Percentiles rank a stretch among this genome's conserved stretches.
These are phyloP conservation scores for Calvadosia cruxmelitensis DNA, from an alignment of 30 jellyfish, hydroid and myxozoan genomes.

Conservation along the genomic window DNA sequence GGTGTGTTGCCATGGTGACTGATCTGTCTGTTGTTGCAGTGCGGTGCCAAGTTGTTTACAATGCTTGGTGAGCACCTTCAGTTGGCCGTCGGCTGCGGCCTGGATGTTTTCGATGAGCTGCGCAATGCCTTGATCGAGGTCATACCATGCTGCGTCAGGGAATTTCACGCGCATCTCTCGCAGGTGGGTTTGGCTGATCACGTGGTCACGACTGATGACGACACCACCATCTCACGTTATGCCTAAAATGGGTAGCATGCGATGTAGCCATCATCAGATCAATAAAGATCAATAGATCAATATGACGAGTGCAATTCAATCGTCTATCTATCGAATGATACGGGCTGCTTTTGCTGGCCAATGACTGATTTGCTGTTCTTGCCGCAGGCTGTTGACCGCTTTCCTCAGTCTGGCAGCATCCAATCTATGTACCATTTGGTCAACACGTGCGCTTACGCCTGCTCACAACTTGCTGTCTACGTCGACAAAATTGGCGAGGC, in stretches of 20 bases:
- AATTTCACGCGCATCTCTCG: constrained; percentile 10
- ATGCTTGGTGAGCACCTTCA: constrained; percentile 20
- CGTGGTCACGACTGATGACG: background rate
- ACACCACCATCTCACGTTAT: background rate
- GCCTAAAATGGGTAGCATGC: no score
- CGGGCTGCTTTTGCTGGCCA: no score
- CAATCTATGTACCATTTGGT: constrained; percentile 3
- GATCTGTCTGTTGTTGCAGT: background rate
- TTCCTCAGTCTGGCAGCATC: constrained; percentile 15
- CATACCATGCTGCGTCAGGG: constrained; percentile 15
- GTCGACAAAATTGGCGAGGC: constrained; percentile 18
- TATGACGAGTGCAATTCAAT: no score
- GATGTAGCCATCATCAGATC: no score
- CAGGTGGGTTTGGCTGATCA: constrained; percentile 25
- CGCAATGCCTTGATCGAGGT: constrained; percentile 22
- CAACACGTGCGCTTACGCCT: constrained; percentile 16
- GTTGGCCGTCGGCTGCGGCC: constrained; percentile 39
- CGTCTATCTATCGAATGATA: no score
- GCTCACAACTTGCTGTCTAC: constrained; percentile 21
- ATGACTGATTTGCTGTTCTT: no score
- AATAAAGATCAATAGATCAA: no score
- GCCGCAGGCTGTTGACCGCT: constrained; percentile 12
- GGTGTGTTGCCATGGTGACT: background rate
- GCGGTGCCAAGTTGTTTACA: constrained; percentile 15
- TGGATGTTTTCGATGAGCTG: constrained; percentile 20